These are phyloP conservation scores for Chionodraco myersi DNA, from an alignment of 2,113 vertebrate genomes.

Conservation along the genomic window DNA sequence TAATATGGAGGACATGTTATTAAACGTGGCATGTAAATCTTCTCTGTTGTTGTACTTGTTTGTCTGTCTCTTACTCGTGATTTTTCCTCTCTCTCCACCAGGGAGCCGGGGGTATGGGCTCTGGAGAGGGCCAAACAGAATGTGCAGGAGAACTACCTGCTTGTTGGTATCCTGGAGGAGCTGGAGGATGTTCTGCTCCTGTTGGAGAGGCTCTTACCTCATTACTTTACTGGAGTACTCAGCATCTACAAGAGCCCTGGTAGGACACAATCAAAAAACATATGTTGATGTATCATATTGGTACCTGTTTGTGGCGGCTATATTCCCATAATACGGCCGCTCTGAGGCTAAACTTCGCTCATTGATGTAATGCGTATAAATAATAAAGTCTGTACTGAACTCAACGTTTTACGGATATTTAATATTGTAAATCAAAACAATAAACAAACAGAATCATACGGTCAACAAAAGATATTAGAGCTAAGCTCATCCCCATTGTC, in stretches of 20 bases:
- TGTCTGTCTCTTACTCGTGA: background rate
- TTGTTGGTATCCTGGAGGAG: constrained; percentile 97
- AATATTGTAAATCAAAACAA: too few relatives aligned
- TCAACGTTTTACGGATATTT: too few relatives aligned
- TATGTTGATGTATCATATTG: background rate
- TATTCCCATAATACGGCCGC: too few relatives aligned
- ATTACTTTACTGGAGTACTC: constrained; percentile 97
- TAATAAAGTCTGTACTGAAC: too few relatives aligned
- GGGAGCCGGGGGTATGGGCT: constrained; percentile 97
- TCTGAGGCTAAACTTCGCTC: too few relatives aligned
- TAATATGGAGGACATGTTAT: background rate
- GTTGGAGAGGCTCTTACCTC: constrained; percentile 98
- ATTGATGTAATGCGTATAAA: too few relatives aligned
- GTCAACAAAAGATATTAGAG: too few relatives aligned
- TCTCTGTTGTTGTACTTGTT: background rate
- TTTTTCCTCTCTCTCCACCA: constrained; percentile 58
- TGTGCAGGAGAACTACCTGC: constrained; percentile 96
- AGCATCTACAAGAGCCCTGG: constrained; percentile 98
- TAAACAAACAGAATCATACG: too few relatives aligned
- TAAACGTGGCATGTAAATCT: background rate
- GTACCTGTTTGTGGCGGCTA: background rate
- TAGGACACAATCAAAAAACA: constrained; percentile 58
- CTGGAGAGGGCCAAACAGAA: constrained; percentile 96
- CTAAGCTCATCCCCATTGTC: too few relatives aligned
- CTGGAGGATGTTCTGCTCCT: constrained; percentile 97